Conservation (phyloP, 2,113 vertebrate genomes). For the Lagopus leucura region DNA sequence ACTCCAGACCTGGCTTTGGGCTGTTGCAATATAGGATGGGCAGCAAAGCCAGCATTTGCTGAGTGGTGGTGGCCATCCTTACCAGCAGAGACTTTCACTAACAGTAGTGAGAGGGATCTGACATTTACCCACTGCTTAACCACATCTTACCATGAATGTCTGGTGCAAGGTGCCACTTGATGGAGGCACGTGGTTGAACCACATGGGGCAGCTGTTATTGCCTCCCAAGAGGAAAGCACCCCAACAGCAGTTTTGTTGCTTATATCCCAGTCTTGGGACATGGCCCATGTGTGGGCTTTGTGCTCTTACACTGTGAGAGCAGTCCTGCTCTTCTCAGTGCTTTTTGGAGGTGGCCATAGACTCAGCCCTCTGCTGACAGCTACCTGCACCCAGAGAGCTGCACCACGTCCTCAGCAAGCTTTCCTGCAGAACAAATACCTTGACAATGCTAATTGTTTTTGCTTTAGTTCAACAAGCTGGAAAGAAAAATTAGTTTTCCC, state of each 20-base stretch:
- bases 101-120: fast-evolving
- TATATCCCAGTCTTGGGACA: fast-evolving
- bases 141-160: fast-evolving
- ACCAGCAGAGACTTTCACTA: not conserved
- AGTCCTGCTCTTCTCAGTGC: not conserved
- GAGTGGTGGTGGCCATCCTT: not conserved
- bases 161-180: not conserved
- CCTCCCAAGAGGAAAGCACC: not conserved
- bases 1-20: not conserved
- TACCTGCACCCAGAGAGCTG: not conserved
- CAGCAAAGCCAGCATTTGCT: not conserved
- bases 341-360: not conserved
- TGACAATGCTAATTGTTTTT: not conserved
- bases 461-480: not conserved
- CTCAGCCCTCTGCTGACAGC: not conserved
- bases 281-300: not conserved
- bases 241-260: not conserved
- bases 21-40: not conserved
- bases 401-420: fast-evolving
- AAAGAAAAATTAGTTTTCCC: not conserved
- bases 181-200: fast-evolving
- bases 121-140: not conserved
- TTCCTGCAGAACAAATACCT: fast-evolving
- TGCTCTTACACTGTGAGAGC: not conserved
- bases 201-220: not conserved